These are phyloP conservation scores for Zoanthus sansibaricus DNA, from an alignment of 92 coral and sea anemone genomes.

Conservation along the genomic window DNA sequence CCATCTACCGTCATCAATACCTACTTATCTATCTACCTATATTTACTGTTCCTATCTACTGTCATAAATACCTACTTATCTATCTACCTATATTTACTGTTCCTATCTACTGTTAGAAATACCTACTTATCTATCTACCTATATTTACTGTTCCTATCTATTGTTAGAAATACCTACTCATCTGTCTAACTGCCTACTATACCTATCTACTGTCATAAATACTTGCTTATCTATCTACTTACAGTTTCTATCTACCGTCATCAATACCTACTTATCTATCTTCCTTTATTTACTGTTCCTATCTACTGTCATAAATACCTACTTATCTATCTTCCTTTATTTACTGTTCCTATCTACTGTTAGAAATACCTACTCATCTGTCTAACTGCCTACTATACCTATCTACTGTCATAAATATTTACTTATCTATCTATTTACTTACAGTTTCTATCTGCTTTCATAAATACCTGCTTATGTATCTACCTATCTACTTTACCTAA, in stretches of 20 bases:
- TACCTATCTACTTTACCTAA: no score
- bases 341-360: no score
- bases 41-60: not conserved
- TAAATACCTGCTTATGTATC: not conserved
- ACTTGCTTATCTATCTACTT: not conserved
- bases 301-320: not conserved
- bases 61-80: not conserved
- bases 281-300: not conserved
- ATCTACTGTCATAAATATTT: no score
- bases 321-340: not conserved
- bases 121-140: not conserved
- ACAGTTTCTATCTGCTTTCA: no score
- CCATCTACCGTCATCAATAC: not conserved
- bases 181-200: no score
- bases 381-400: no score
- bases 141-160: no score
- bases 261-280: not conserved
- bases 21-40: not conserved
- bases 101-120: no score
- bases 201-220: no score
- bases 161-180: not conserved
- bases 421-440: not conserved
- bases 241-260: no score
- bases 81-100: not conserved
- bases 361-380: not conserved